phyloP scores from a whole-genome alignment of 2,888 invertebrate genomes.

The Lycocerus yunnanus region DNA sequence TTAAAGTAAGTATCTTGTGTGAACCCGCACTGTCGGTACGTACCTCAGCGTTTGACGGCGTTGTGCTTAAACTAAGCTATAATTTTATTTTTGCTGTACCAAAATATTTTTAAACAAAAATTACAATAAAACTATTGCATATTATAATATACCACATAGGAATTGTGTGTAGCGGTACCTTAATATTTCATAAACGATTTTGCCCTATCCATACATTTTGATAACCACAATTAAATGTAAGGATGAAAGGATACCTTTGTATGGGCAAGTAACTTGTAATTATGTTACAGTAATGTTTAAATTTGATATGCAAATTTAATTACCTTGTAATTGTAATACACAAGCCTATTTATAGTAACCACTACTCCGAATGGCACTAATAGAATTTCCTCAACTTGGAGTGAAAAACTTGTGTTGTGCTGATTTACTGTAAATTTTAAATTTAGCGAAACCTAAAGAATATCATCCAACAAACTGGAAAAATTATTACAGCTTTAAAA shows the following conservation, averaged over 20 bases:
- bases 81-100: too few species aligned
- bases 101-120: too few species aligned
- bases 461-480: not conserved
- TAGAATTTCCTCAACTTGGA: not conserved
- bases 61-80: too few species aligned
- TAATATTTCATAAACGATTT: not conserved
- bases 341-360: not conserved
- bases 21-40: too few species aligned
- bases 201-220: not conserved
- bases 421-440: not conserved
- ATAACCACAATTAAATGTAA: not conserved
- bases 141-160: too few species aligned
- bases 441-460: not conserved
- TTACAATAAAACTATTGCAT: too few species aligned
- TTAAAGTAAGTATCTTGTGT: too few species aligned
- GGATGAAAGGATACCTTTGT: not conserved
- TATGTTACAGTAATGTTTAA: not conserved
- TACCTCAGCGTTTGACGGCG: too few species aligned
- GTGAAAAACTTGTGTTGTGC: not conserved
- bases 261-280: not conserved
- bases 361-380: not conserved
- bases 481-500: not conserved
- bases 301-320: not conserved
- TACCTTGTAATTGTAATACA: not conserved
- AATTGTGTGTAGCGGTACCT: not conserved